Percentiles rank a stretch among this genome's conserved stretches.
Evolutionary conservation across 2,888 invertebrate genomes (phyloP).

Genomic region (Mactromeris polynyma): DNA sequence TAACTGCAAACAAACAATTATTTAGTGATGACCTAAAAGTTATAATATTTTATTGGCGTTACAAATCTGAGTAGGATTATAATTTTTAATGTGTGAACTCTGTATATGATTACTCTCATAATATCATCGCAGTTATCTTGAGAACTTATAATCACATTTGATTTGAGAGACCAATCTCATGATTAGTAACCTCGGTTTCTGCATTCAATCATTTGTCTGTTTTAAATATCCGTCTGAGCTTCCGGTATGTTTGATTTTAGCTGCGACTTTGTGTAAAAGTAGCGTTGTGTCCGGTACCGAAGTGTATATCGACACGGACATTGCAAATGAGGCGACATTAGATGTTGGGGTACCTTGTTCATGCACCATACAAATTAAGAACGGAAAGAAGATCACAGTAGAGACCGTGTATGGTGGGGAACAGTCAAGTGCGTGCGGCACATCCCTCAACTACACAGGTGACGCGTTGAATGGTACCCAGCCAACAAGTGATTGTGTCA

Average conservation of each 20-base stretch:
- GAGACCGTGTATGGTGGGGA: background rate
- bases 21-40: too few species aligned
- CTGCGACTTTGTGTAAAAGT: background rate
- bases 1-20: too few species aligned
- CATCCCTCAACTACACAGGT: background rate
- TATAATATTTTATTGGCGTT: too few species aligned
- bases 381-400: background rate
- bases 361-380: background rate
- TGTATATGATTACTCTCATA: too few species aligned
- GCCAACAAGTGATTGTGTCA: background rate
- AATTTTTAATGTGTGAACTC: too few species aligned
- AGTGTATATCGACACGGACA: background rate
- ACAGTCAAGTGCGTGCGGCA: background rate
- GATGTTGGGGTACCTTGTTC: background rate
- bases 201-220: too few species aligned
- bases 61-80: too few species aligned
- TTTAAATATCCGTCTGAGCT: too few species aligned
- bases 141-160: too few species aligned
- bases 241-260: background rate
- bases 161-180: too few species aligned
- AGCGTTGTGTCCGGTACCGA: background rate
- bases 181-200: too few species aligned
- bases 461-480: background rate
- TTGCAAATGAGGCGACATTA: background rate
- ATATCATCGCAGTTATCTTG: too few species aligned